phyloP scores from a whole-genome alignment of 1,140 invertebrate genomes.

The Schlechtendalia chinensis region DNA sequence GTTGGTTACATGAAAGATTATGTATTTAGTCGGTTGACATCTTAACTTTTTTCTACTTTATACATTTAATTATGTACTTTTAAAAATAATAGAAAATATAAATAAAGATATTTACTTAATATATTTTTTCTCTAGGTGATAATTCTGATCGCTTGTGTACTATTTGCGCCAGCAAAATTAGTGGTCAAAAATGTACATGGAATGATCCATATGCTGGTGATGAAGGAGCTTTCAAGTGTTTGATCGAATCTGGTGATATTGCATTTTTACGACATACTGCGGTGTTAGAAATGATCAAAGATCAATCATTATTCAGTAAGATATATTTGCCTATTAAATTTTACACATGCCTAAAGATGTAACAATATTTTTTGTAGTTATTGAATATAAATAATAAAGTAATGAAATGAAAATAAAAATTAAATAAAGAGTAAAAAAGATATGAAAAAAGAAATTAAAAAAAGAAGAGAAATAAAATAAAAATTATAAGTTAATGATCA shows the following conservation, averaged over 20 bases:
- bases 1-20: no score
- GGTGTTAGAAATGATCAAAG: constrained; percentile 68
- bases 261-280: constrained; percentile 91
- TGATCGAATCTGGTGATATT: constrained; percentile 83
- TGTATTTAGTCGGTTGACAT: no score
- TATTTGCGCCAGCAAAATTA: constrained; percentile 76
- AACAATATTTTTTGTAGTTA: no score
- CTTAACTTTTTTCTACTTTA: no score
- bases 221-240: constrained; percentile 83
- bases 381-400: no score
- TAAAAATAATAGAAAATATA: background rate
- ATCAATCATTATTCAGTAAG: constrained; percentile 62
- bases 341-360: no score
- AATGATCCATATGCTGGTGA: constrained; percentile 88
- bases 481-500: no score
- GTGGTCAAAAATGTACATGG: constrained; percentile 76
- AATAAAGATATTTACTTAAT: background rate
- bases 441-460: no score
- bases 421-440: no score
- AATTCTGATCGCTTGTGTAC: constrained; percentile 79
- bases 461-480: no score
- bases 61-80: no score
- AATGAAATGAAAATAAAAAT: no score
- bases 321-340: background rate
- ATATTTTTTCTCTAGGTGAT: constrained; percentile 61